Percentiles rank a stretch among this genome's conserved stretches.
Evolutionary conservation across 2,888 invertebrate genomes (phyloP).

Genomic region (Automeris io): DNA sequence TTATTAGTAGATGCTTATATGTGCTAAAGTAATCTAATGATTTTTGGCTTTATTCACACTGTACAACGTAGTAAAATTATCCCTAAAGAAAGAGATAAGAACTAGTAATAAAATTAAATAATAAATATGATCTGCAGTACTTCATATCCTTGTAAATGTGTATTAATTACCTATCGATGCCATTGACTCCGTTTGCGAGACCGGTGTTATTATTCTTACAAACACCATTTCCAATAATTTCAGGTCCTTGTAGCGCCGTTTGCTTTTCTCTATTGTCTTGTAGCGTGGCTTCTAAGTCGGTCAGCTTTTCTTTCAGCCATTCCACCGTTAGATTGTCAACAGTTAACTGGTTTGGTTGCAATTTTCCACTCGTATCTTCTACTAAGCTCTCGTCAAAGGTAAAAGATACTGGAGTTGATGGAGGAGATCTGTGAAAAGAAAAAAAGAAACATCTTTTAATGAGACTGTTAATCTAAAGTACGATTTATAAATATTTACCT

Average conservation of each 20-base stretch:
- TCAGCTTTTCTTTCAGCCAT: slow-evolving; percentile 87
- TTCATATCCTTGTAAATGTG: no score
- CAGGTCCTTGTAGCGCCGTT: slow-evolving; percentile 73
- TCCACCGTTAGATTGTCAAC: slow-evolving; percentile 96
- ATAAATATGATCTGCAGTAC: no score
- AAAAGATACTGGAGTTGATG: slow-evolving; percentile 86
- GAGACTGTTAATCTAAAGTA: no score
- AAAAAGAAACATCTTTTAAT: neutral
- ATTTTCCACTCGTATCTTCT: slow-evolving; percentile 91
- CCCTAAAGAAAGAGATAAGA: no score
- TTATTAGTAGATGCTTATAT: no score
- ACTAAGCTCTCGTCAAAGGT: slow-evolving; percentile 92
- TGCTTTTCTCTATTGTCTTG: slow-evolving; percentile 87
- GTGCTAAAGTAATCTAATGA: no score
- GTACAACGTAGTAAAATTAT: no score
- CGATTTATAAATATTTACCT: no score
- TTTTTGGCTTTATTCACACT: no score
- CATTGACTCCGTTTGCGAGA: slow-evolving; percentile 75
- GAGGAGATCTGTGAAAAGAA: slow-evolving; percentile 80
- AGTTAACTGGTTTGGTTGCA: slow-evolving; percentile 90
- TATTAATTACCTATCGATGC: slow-evolving; percentile 59
- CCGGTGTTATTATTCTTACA: slow-evolving; percentile 67
- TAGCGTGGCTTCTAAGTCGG: slow-evolving; percentile 86
- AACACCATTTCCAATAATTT: slow-evolving; percentile 69
- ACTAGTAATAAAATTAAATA: no score